Evolutionary conservation across 2,113 vertebrate species (phyloP).

Genomic region (Podocnemis expansa): DNA sequence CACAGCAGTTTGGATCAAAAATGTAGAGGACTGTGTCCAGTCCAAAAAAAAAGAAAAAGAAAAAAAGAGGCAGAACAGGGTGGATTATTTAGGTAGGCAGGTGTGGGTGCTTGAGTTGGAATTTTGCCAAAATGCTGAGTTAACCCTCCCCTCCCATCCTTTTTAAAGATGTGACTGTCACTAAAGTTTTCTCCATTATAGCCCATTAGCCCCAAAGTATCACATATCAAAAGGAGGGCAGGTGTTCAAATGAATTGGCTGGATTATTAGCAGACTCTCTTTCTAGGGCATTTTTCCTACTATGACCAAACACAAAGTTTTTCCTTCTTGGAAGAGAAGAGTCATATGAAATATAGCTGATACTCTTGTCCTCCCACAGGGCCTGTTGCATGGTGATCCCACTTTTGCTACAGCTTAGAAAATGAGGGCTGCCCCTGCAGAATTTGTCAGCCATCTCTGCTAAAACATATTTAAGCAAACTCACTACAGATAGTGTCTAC

Average conservation of each 20-base stretch:
- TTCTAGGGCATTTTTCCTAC: neutral
- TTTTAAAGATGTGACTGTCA: neutral
- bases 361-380: accelerated
- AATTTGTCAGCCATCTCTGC: neutral
- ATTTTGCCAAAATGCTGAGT: neutral
- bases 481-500: neutral
- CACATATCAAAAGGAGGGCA: neutral
- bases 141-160: neutral
- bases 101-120: neutral
- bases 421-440: neutral
- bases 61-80: neutral
- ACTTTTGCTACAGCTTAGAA: neutral
- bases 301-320: neutral
- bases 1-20: neutral
- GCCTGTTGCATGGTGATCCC: neutral
- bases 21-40: neutral
- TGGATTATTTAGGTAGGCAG: neutral
- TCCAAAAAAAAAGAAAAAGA: too few relatives aligned
- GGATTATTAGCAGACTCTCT: neutral
- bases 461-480: neutral
- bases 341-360: neutral
- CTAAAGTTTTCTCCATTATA: neutral
- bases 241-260: neutral
- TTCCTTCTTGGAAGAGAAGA: neutral
- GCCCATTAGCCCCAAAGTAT: neutral